Conservation (phyloP, 2,113 vertebrate genomes). For the Nesospiza acunhae region DNA sequence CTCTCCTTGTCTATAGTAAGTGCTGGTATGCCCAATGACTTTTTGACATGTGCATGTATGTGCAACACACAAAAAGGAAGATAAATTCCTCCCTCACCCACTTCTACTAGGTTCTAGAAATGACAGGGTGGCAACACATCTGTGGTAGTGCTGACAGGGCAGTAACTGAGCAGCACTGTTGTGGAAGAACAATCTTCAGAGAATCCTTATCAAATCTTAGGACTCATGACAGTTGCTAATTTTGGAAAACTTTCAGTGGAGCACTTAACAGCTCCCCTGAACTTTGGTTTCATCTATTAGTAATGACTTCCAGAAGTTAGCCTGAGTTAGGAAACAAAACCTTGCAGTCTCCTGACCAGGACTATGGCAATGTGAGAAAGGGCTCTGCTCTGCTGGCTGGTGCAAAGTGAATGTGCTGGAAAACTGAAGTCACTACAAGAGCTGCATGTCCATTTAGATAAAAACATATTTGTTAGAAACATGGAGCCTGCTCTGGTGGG, state of each 20-base stretch:
- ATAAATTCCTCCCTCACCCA: not conserved
- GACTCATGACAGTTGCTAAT: not conserved
- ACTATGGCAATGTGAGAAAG: not conserved
- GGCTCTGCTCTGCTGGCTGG: not conserved
- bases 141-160: not conserved
- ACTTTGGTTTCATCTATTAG: not conserved
- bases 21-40: not conserved
- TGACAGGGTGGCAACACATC: not conserved
- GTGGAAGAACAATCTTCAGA: not conserved
- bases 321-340: not conserved
- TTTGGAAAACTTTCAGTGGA: not conserved
- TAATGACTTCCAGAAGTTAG: conserved; percentile 28
- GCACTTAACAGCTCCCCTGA: not conserved
- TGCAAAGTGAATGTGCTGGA: not conserved
- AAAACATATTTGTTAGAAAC: not conserved
- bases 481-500: not conserved
- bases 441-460: not conserved
- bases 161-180: not conserved
- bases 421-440: not conserved
- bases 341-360: not conserved
- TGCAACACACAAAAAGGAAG: not conserved
- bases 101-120: not conserved
- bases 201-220: not conserved
- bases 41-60: not conserved
- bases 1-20: not conserved